A percentile compares a stretch with the other conserved stretches of the same genome.
Conservation (phyloP, 2,888 invertebrate genomes). For the Campoletis raptor region DNA sequence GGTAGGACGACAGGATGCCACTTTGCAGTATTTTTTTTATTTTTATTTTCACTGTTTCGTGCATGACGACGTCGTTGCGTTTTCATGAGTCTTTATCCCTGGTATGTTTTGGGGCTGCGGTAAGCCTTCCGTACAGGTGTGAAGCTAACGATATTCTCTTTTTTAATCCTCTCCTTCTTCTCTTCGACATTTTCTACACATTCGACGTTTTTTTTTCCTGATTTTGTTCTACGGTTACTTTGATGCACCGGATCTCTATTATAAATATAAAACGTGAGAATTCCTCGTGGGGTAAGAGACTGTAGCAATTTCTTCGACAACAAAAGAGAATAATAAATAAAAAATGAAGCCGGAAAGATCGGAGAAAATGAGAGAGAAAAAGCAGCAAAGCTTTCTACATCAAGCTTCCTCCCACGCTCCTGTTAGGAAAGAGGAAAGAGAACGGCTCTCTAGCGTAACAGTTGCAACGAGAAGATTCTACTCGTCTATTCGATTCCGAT, state of each 20-base stretch:
- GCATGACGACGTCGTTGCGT: conserved; percentile 25
- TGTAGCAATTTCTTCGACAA: conserved; percentile 20
- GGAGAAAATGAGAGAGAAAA: conserved; percentile 40
- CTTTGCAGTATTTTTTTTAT: conserved; percentile 14
- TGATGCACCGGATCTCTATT: conserved; percentile 44
- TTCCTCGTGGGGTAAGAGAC: conserved; percentile 35
- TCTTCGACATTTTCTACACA: conserved; percentile 25
- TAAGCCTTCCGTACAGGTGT: conserved; percentile 42
- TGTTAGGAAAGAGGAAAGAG: neutral
- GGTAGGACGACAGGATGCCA: conserved; percentile 44
- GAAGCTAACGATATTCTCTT: conserved; percentile 34
- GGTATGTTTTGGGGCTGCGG: conserved; percentile 29
- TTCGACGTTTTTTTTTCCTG: neutral
- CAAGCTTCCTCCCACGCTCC: conserved; percentile 24
- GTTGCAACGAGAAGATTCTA: conserved; percentile 61
- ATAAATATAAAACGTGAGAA: conserved; percentile 51
- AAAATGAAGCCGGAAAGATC: conserved; percentile 21
- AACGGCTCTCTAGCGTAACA: conserved; percentile 21
- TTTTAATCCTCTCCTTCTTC: conserved; percentile 34
- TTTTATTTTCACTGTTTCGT: neutral
- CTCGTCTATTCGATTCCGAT: conserved; percentile 58
- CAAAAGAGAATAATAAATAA: conserved; percentile 34
- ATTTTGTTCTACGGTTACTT: conserved; percentile 18
- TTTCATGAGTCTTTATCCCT: conserved; percentile 36
- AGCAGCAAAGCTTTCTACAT: conserved; percentile 54